Conservation (phyloP, 2,113 vertebrate species). For the Atractosteus spatula region DNA sequence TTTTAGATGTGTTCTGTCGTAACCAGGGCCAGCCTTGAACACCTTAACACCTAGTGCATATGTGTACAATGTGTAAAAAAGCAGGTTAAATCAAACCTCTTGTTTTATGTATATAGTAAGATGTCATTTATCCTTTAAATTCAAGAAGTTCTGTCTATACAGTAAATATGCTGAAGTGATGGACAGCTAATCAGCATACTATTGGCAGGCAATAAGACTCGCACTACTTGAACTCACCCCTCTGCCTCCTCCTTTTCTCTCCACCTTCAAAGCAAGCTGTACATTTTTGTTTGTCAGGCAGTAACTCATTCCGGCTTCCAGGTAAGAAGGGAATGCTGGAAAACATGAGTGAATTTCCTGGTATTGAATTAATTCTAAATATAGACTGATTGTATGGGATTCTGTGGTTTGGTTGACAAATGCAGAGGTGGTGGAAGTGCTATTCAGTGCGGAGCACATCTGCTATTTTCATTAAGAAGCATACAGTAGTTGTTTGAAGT, state of each 20-base stretch:
- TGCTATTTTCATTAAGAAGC: constrained; percentile 58
- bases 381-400: constrained; percentile 18
- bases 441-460: constrained; percentile 44
- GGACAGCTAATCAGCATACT: not conserved
- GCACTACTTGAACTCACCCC: not conserved
- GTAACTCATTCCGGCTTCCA: not conserved
- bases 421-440: constrained; percentile 17
- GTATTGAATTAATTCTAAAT: constrained; percentile 32
- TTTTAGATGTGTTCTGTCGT: too few species aligned
- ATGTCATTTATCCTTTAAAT: too few species aligned
- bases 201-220: not conserved
- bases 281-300: not conserved
- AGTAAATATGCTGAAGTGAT: not conserved
- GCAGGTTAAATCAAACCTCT: too few species aligned
- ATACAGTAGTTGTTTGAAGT: constrained; percentile 36
- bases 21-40: too few species aligned
- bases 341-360: constrained; percentile 20
- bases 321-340: constrained; percentile 6
- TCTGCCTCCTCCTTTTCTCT: not conserved
- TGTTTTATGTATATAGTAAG: too few species aligned
- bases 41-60: too few species aligned
- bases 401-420: constrained; percentile 6
- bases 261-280: not conserved
- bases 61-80: too few species aligned
- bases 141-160: not conserved